Evolutionary conservation across 2,113 vertebrate species (phyloP), one percentile per base, ranked within the genome.

Genomic region (Phylloscopus trochiloides): DNA sequence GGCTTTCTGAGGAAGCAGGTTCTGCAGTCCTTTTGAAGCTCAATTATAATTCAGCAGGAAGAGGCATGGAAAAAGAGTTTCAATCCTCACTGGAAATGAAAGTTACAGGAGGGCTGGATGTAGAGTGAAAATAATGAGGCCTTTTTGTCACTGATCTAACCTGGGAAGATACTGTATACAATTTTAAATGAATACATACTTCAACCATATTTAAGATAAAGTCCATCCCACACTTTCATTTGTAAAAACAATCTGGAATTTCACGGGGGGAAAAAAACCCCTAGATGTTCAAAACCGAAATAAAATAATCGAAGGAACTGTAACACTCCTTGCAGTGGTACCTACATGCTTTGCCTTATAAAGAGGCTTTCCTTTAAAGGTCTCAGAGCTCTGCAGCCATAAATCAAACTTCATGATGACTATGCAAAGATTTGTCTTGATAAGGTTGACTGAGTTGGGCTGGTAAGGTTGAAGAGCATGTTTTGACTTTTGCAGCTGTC

Each of bases 401-500:
- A 50, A 83, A 82, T 50, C 40, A 48, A 86, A 47, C 32, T 34
- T 75, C 29, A 43, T 13, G 31, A 45, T 47, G 38, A 34, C 45
- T 24, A 16, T 70, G 59, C 32, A 79, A 86, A 73, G 50, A 62
- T 92, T 90, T 76, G 22, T 73, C 72, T 83, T 83, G 66, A 42
- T 92, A 76, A 95, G 66, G 20, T 57, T 71, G 57, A 12, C 19
- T 84, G 9, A 66, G 61, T 40, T 70, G 55, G 22, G 26, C 45
- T 84, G 52, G 55, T 66, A 59, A n/a, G 34, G 42, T 31, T 95
- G 80, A 87, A 84, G 70, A 47, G 40, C 66, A 61, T 76, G 20
- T 54, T 94, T 86, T 90, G 88, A 79, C 76, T 95, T 91, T 81
- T 94, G 40, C 40, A 78, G n/a, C 22, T 94, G 57, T 70, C 81